Evolutionary conservation across 2,888 invertebrate genomes (phyloP).

Genomic region (Nycteola revayana): DNA sequence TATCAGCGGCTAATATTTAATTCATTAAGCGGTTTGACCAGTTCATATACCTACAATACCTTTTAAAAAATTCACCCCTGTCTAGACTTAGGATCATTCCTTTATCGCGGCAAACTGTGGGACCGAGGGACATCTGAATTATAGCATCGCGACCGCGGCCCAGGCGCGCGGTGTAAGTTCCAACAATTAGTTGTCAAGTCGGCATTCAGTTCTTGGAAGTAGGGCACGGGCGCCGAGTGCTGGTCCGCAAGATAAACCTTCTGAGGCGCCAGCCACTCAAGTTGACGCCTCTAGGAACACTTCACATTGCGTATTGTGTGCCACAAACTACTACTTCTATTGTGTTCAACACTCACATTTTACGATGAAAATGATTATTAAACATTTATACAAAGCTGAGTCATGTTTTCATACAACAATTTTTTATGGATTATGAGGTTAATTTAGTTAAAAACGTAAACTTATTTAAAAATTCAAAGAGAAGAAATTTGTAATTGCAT

Average conservation of each 20-base stretch:
- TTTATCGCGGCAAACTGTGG: constrained; percentile 8
- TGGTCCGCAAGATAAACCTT: constrained; percentile 38
- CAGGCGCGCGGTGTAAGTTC: constrained; percentile 32
- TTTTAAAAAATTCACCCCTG: constrained; percentile 10
- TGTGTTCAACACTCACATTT: too few species aligned
- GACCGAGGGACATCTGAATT: constrained; percentile 16
- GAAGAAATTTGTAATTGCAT: too few species aligned
- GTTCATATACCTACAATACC: too few species aligned
- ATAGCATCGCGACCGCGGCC: constrained; percentile 21
- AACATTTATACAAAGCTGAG: too few species aligned
- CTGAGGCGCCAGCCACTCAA: constrained; percentile 30
- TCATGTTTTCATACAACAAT: too few species aligned
- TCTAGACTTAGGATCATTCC: constrained; percentile 16
- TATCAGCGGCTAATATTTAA: too few species aligned
- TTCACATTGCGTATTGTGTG: constrained; percentile 14
- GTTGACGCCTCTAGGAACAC: constrained; percentile 34
- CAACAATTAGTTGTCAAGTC: constrained; percentile 44
- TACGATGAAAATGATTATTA: too few species aligned
- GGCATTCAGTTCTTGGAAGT: constrained; percentile 40
- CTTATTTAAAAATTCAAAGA: too few species aligned
- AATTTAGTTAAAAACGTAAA: too few species aligned
- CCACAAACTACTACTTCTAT: constrained; percentile 2
- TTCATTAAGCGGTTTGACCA: too few species aligned
- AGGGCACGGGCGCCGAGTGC: constrained; percentile 29
- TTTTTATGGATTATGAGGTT: too few species aligned